Evolutionary conservation across 2,888 invertebrate genomes (phyloP).

Genomic region (Drosophila imparisetae): DNA sequence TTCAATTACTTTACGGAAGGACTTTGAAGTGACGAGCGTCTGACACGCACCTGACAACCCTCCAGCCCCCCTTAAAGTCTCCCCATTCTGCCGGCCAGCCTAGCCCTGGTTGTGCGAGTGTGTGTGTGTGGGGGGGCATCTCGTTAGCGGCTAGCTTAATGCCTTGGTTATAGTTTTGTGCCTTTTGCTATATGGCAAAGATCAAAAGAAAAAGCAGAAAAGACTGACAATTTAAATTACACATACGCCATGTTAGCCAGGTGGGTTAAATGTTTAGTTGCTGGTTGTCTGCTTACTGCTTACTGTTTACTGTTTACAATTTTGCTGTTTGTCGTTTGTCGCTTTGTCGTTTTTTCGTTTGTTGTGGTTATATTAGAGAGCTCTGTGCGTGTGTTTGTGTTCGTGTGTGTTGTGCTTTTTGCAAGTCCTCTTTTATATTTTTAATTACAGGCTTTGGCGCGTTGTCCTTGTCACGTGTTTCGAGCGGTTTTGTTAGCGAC

Average conservation of each 20-base stretch:
- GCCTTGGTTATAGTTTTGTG: conserved; percentile 38
- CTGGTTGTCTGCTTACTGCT: not conserved
- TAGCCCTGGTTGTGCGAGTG: conserved; percentile 32
- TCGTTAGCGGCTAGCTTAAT: conserved; percentile 51
- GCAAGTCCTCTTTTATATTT: conserved; percentile 50
- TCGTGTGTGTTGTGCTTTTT: conserved; percentile 28
- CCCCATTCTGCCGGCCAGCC: not conserved
- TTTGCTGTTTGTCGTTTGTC: not conserved
- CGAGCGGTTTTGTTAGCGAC: conserved; percentile 14
- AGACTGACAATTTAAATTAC: conserved; percentile 70
- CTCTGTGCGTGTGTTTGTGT: not conserved
- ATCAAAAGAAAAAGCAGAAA: conserved; percentile 67
- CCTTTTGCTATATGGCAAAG: conserved; percentile 33
- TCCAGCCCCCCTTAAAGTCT: not conserved
- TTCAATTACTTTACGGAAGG: conserved; percentile 71
- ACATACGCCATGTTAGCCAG: conserved; percentile 66
- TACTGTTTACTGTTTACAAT: not conserved
- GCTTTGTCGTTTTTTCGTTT: conserved; percentile 29
- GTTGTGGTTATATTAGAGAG: conserved; percentile 53
- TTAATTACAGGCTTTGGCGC: conserved; percentile 61
- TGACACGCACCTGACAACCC: conserved; percentile 57
- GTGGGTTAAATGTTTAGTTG: conserved; percentile 36
- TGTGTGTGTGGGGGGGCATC: conserved; percentile 17
- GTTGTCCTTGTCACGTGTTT: conserved; percentile 52
- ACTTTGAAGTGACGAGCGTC: conserved; percentile 68